Evolutionary conservation across 1,140 invertebrate species (phyloP).

Genomic region (Bombus ignitus): DNA sequence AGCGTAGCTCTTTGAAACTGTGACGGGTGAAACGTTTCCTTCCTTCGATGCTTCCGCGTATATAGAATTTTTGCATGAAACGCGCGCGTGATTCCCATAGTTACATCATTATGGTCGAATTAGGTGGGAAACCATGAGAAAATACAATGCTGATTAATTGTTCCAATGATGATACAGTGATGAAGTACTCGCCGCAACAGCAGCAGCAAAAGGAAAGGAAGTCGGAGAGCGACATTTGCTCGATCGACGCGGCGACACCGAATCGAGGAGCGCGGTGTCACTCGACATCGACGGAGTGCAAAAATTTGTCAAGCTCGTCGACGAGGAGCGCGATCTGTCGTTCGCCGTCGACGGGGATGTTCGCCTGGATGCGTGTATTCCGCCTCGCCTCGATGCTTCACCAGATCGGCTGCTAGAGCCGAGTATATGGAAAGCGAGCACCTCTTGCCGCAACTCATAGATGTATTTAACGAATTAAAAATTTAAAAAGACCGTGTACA

Average conservation of each 20-base stretch:
- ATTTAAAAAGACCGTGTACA: slow-evolving; percentile 30
- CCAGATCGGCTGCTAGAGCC: slow-evolving; percentile 76
- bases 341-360: slow-evolving; percentile 75
- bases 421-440: not conserved
- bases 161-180: slow-evolving; percentile 52
- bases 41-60: not conserved
- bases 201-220: slow-evolving; percentile 78
- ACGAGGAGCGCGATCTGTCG: slow-evolving; percentile 61
- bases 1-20: not conserved
- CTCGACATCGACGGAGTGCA: slow-evolving; percentile 50
- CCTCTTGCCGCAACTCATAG: slow-evolving; percentile 21
- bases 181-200: slow-evolving; percentile 81
- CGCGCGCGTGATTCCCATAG: not conserved
- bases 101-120: not conserved
- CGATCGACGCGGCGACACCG: slow-evolving; percentile 72
- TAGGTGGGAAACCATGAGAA: not conserved
- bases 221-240: slow-evolving; percentile 77
- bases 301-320: slow-evolving; percentile 54
- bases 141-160: slow-evolving; percentile 14
- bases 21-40: not conserved
- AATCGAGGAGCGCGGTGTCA: slow-evolving; percentile 44
- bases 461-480: slow-evolving; percentile 53
- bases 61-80: not conserved
- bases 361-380: slow-evolving; percentile 81
- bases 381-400: slow-evolving; percentile 78